Conservation (phyloP, 2,888 invertebrate species). For the Orthosia cruda region DNA sequence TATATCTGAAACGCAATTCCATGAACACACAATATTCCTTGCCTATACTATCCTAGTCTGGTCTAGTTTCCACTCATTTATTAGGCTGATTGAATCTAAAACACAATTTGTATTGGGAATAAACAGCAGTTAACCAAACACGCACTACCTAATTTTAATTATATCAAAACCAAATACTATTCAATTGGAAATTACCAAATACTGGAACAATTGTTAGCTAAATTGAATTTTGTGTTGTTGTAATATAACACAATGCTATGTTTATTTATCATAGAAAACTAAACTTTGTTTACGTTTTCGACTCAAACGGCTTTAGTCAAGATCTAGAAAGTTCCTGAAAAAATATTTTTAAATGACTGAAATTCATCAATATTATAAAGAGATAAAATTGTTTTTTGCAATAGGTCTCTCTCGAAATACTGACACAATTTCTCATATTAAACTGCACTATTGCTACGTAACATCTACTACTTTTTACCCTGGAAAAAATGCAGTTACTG, state of each 20-base stretch:
- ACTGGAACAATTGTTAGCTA: neutral
- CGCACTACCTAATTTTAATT: conserved; percentile 6
- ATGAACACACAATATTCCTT: neutral
- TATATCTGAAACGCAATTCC: too few relatives aligned
- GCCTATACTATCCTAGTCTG: neutral
- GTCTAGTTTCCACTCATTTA: neutral
- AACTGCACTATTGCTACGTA: too few relatives aligned
- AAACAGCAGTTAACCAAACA: neutral
- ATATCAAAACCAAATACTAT: conserved; percentile 4
- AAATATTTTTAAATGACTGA: too few relatives aligned
- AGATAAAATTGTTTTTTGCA: too few relatives aligned
- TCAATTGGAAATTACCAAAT: conserved; percentile 20
- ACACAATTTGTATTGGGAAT: conserved; percentile 3
- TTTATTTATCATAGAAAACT: neutral
- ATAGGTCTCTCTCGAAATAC: neutral
- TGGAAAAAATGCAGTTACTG: too few relatives aligned
- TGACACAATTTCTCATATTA: too few relatives aligned
- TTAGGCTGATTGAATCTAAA: conserved; percentile 14
- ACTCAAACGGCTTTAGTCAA: neutral
- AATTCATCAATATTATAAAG: too few relatives aligned
- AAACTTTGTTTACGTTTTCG: too few relatives aligned
- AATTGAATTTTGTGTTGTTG: neutral
- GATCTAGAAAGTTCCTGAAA: neutral
- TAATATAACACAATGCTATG: neutral
- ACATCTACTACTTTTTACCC: too few relatives aligned